Evolutionary conservation across 2,113 vertebrate species (phyloP).

Genomic region (Rhineura floridana): DNA sequence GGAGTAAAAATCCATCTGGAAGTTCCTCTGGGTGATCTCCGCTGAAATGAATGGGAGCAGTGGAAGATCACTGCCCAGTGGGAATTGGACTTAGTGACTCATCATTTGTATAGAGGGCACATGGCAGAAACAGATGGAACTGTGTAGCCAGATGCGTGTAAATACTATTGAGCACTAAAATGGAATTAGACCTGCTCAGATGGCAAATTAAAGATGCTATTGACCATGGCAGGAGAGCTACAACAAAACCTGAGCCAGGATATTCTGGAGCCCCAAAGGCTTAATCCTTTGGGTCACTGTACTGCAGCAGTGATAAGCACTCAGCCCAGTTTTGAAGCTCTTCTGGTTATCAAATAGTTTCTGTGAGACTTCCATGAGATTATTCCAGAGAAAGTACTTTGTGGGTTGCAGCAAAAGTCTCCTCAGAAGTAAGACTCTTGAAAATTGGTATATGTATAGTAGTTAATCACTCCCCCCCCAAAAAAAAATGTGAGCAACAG

Average conservation of each 20-base stretch:
- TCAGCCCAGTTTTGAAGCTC: neutral
- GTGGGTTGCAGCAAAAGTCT: neutral
- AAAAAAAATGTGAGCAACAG: too few relatives aligned
- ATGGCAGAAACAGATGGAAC: neutral
- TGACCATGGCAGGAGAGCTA: slow-evolving; percentile 3
- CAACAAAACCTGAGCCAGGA: neutral
- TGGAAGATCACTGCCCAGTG: neutral
- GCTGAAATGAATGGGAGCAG: neutral
- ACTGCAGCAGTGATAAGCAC: neutral
- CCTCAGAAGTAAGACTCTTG: neutral
- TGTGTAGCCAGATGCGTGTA: neutral
- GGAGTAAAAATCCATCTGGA: neutral
- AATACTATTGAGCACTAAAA: accelerated
- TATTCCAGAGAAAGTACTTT: neutral
- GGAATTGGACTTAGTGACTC: neutral
- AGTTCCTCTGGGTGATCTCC: neutral
- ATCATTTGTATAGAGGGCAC: neutral
- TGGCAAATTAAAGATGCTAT: neutral
- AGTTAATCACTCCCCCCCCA: neutral
- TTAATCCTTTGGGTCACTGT: neutral
- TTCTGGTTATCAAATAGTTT: neutral
- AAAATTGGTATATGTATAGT: neutral
- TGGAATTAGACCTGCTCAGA: neutral
- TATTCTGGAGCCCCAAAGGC: neutral
- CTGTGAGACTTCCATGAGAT: neutral